Evolutionary conservation across 2,797 vertebrate genomes (phyloP).

Genomic region (Mus minutoides): DNA sequence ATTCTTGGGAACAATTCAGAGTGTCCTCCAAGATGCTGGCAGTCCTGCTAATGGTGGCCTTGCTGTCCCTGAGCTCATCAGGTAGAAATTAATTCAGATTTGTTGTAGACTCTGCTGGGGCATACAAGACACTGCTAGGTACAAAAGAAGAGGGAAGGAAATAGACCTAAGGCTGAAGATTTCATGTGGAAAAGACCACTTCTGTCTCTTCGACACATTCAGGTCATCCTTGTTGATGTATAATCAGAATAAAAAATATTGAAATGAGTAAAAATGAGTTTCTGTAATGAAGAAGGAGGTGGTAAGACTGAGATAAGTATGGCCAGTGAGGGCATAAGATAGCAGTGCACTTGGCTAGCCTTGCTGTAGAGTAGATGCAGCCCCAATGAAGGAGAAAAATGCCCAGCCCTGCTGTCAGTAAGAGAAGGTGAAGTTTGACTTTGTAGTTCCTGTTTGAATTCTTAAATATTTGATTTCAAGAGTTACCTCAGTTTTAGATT

Average conservation of each 20-base stretch:
- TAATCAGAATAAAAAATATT: background rate
- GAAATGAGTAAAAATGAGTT: background rate
- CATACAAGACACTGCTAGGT: background rate
- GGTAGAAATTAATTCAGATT: too few species aligned
- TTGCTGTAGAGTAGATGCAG: background rate
- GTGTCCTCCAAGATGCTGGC: too few species aligned
- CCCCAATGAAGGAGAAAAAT: background rate
- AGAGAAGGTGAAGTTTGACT: too few species aligned
- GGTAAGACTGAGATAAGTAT: background rate
- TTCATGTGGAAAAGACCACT: background rate
- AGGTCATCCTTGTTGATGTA: background rate
- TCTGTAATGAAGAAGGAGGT: background rate
- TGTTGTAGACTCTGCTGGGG: too few species aligned
- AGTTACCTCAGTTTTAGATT: too few species aligned
- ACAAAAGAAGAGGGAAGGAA: background rate
- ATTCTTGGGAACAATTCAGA: too few species aligned
- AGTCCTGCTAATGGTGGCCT: too few species aligned
- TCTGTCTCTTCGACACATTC: background rate
- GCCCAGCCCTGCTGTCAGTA: background rate
- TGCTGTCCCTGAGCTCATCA: too few species aligned
- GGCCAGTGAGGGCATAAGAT: background rate
- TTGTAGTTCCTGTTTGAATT: too few species aligned
- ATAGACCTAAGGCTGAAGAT: background rate
- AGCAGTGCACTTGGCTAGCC: background rate
- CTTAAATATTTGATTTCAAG: too few species aligned